These are phyloP conservation scores for Rhincodon typus DNA, from an alignment of 2,797 vertebrate genomes.

Conservation along the genomic window DNA sequence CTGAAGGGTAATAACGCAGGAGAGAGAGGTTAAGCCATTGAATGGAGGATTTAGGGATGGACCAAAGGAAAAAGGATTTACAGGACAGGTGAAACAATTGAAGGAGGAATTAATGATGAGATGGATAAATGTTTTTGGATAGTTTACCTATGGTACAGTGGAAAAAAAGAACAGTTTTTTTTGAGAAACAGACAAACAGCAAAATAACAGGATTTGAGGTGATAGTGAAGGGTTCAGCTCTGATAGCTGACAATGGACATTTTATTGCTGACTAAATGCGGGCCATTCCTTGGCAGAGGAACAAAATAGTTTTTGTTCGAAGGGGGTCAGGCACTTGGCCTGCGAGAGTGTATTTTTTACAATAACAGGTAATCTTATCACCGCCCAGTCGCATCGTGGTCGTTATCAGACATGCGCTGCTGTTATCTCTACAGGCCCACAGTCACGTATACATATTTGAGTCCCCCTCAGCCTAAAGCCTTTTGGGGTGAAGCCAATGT, in stretches of 20 bases:
- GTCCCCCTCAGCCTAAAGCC: background rate
- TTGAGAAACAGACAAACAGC: background rate
- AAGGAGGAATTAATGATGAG: background rate
- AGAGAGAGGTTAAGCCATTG: too few species aligned
- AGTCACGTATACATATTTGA: slow-evolving; percentile 16
- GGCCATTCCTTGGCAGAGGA: background rate
- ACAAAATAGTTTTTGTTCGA: background rate
- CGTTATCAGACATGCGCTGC: background rate
- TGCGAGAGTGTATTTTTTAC: background rate
- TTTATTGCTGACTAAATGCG: background rate
- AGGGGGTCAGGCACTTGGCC: background rate
- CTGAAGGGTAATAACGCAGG: too few species aligned
- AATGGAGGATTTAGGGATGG: background rate
- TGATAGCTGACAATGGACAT: background rate
- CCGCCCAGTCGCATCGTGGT: background rate
- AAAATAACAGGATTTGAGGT: background rate
- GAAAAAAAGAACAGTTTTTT: background rate
- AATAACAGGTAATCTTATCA: slow-evolving; percentile 30
- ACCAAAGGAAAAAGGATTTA: background rate
- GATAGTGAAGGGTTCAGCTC: background rate
- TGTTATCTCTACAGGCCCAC: background rate
- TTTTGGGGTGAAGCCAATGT: slow-evolving; percentile 28
- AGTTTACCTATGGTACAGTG: background rate
- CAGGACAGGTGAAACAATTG: background rate
- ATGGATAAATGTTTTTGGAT: background rate